phyloP scores from a whole-genome alignment of 2,113 vertebrate species.

The Eidolon helvum region DNA sequence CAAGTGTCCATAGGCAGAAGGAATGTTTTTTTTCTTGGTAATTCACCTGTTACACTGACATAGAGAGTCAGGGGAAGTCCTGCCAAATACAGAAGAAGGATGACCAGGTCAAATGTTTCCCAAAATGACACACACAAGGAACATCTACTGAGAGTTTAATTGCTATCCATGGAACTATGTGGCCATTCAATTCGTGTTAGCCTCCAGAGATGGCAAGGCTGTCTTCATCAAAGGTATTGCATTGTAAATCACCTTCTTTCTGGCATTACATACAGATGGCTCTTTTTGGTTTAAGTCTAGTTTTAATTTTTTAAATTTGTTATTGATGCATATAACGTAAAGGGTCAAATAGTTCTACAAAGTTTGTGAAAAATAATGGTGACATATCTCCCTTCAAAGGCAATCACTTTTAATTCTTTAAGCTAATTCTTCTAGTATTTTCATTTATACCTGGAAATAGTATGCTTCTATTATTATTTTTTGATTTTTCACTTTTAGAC shows the following conservation, averaged over 20 bases:
- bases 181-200: background rate
- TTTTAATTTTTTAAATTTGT: slow-evolving; percentile 19
- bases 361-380: background rate
- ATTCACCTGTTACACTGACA: slow-evolving; percentile 35
- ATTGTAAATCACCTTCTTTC: background rate
- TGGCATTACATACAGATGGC: background rate
- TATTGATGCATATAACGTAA: background rate
- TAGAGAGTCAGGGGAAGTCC: background rate
- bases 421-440: background rate
- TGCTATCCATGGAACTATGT: background rate
- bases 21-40: background rate
- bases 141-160: background rate
- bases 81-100: background rate
- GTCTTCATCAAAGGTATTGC: background rate
- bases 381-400: background rate
- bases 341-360: background rate
- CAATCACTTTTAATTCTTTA: background rate
- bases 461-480: background rate
- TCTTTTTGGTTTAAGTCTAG: background rate
- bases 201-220: background rate
- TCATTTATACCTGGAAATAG: background rate
- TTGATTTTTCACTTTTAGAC: background rate
- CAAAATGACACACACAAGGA: background rate
- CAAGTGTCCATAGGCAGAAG: slow-evolving; percentile 58
- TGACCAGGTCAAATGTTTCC: slow-evolving; percentile 37